Base-by-base conservation (phyloP, 2,888 invertebrate species). In the Capitulum mitella region DNA sequence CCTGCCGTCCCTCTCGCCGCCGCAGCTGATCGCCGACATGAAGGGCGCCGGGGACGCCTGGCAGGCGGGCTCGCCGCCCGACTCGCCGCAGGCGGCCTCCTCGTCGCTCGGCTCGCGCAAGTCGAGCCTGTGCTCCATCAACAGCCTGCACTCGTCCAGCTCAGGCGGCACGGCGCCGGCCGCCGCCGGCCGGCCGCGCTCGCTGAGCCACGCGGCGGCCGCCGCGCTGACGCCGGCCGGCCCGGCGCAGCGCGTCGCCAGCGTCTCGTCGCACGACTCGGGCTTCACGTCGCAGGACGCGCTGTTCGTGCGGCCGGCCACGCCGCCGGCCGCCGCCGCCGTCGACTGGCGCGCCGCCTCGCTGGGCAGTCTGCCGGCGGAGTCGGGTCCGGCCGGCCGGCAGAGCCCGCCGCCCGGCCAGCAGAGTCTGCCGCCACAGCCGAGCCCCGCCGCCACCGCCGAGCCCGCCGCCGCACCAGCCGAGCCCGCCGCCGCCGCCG, bases 251-350 rank as follows among this genome's bases (percentile, higher is more conserved):
- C 37, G 70, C 83, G 86, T 84, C 81, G 83, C 85, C 82, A 85
- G 85, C 83, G 89, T 90, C 80, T 90, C 91, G 87, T 90, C 91
- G 85, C 92, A 92, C 83, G 95, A 95, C 87, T 95, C 94, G 82
- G 95, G 95, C 82, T 95, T 95, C 88, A 93, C 93, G 79, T 94
- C 94, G 78, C 94, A 94, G 87, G 95, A 95, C 86, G 91, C 92
- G 80, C 88, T 94, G 84, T 91, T 85, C 83, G 70, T 70, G 70
- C 37, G 37, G 70, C 40, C 70, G 40, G 70, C 70, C 70, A 70
- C 70, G 70, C 70, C 70, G 70, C 70, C 70, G 58, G n/a, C 58
- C 40, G 40, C 70, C 26, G 37, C 19, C 12, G 64, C 29, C 22
- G 70, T 26, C 51, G 22, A 22, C 51, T 16, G 12, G 22, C 8